These are phyloP conservation scores for Phrynocephalus forsythii DNA, from an alignment of 2,797 vertebrate species.

Conservation along the genomic window DNA sequence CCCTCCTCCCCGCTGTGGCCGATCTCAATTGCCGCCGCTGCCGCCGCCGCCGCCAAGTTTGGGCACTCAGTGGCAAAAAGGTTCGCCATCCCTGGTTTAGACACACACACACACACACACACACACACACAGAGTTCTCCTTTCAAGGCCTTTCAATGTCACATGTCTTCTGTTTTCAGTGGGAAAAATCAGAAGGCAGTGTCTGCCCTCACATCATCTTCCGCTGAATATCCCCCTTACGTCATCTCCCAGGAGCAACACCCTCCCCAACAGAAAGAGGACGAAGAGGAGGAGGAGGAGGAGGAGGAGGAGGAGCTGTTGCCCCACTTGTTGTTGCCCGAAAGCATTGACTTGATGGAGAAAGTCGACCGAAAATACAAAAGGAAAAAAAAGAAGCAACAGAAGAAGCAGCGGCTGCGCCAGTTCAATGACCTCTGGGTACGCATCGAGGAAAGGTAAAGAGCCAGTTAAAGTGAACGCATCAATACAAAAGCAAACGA, in stretches of 20 bases:
- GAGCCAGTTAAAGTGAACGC: not conserved
- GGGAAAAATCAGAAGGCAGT: slow-evolving; percentile 46
- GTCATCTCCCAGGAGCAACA: slow-evolving; percentile 50
- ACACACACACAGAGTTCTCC: not conserved
- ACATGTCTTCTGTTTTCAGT: slow-evolving; percentile 48
- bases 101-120: too few relatives aligned
- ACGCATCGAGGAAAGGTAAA: slow-evolving; percentile 87
- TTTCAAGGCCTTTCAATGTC: slow-evolving; percentile 24
- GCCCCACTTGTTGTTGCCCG: slow-evolving; percentile 76
- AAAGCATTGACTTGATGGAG: slow-evolving; percentile 79
- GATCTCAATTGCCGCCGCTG: too few relatives aligned
- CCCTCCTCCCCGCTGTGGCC: too few relatives aligned
- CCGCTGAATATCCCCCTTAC: slow-evolving; percentile 47
- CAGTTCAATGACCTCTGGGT: slow-evolving; percentile 92
- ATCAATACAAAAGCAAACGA: too few relatives aligned
- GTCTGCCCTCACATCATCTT: not conserved
- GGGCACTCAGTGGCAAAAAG: too few relatives aligned
- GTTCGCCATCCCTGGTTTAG: too few relatives aligned
- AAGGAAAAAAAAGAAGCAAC: slow-evolving; percentile 83
- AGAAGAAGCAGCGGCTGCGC: slow-evolving; percentile 81
- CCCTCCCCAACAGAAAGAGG: not conserved
- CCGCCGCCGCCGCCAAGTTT: too few relatives aligned
- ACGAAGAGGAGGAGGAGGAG: slow-evolving; percentile 68
- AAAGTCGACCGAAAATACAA: slow-evolving; percentile 82
- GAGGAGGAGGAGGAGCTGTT: slow-evolving; percentile 73